phyloP scores from a whole-genome alignment of 2,888 invertebrate genomes.

The Drosophila borealis region DNA sequence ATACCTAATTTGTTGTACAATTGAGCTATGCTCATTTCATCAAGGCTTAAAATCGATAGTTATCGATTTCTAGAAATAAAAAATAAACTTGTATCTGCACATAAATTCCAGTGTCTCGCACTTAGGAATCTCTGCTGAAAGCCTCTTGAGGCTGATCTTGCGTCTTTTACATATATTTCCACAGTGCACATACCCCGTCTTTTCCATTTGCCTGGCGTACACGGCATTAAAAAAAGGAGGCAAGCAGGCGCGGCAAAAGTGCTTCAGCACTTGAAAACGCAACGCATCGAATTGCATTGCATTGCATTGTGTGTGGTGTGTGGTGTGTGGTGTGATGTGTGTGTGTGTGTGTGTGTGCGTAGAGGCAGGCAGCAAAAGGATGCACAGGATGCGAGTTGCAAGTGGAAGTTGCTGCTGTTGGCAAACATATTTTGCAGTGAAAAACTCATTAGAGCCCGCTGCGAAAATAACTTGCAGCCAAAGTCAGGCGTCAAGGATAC shows the following conservation, averaged over 20 bases:
- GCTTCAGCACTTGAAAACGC: conserved; percentile 53
- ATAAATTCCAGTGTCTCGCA: no score
- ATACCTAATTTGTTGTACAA: no score
- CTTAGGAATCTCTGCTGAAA: neutral
- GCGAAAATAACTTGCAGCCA: conserved; percentile 56
- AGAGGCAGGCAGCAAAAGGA: conserved; percentile 14
- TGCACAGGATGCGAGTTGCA: conserved; percentile 25
- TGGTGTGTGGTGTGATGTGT: conserved; percentile 41
- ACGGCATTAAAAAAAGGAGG: conserved; percentile 39
- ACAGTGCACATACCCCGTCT: no score
- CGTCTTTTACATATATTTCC: no score
- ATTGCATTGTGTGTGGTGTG: conserved; percentile 52
- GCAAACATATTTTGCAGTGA: conserved; percentile 73
- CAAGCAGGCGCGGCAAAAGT: conserved; percentile 49
- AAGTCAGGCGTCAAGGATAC: conserved; percentile 38
- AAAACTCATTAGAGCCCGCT: conserved; percentile 75
- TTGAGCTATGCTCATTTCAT: no score
- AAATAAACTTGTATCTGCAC: no score
- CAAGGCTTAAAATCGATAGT: neutral
- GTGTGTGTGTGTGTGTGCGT: conserved; percentile 13
- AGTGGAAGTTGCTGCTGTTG: conserved; percentile 20
- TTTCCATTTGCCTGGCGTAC: neutral
- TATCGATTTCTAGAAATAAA: neutral
- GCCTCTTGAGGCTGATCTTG: neutral
- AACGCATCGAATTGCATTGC: conserved; percentile 66